Evolutionary conservation across 2,113 vertebrate species (phyloP), one percentile per base, ranked within the genome.

Genomic region (Ameiurus melas): DNA sequence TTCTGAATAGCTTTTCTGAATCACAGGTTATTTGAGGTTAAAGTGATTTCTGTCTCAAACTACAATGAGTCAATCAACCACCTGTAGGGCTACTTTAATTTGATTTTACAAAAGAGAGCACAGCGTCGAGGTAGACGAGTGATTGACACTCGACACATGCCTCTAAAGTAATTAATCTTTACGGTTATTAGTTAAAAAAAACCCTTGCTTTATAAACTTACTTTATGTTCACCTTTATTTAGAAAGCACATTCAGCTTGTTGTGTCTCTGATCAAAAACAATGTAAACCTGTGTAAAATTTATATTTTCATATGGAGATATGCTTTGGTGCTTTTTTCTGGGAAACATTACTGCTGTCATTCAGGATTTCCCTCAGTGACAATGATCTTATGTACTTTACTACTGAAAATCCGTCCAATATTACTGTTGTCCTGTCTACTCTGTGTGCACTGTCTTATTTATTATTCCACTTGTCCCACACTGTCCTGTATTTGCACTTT

Each of bases 11-110:
- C 10, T 75, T 64, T 84, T 85, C 85, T 89, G 87, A 62, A 87
- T 90, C 70, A 78, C 77, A 51, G 22, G 58, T 55, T 87, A 89
- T 66, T 90, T 85, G 83, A 57, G 30, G 81, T 82, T 84, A 83
- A 88, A 85, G 86, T 87, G 86, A 89, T 85, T 87, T 62, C 88
- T 87, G 86, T 85, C 89, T 87, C 36, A 80, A 90, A 89, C 86
- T 85, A 70, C 68, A 83, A 82, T 83, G 88, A 90, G 89, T 90
- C 85, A 82, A 90, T 53, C 60, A 27, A 83, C 73, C 70, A 89
- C 60, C 80, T 27, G 53, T 58, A 75, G 30, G 20, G 80, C 57
- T 58, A 60, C 30, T 82, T 82, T 82, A 82, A 82, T 82, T 82
- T 39, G 55, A 10, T 82, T 60, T 58, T 7, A 60, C 55, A 82